These are phyloP conservation scores for Neotoxoptera formosana DNA, from an alignment of 1,140 invertebrate species.

Conservation along the genomic window DNA sequence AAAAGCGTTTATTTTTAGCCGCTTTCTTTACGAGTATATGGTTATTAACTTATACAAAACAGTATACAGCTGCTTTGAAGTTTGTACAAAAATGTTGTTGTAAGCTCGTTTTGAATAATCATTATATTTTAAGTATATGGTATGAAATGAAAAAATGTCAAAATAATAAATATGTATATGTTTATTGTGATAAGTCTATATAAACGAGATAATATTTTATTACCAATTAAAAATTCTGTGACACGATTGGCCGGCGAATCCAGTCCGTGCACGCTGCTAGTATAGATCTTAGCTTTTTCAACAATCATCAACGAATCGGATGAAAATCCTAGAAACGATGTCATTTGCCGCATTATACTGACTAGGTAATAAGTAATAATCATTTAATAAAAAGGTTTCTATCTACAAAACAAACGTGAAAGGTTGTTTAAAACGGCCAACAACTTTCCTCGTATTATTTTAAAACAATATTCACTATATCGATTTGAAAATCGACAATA, in stretches of 20 bases:
- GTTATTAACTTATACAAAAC: neutral
- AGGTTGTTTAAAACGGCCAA: too few species aligned
- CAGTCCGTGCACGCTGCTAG: neutral
- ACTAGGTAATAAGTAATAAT: too few species aligned
- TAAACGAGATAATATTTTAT: neutral
- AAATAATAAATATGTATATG: too few species aligned
- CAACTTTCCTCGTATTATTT: neutral
- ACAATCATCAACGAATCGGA: neutral
- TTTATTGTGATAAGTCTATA: neutral
- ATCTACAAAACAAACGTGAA: neutral
- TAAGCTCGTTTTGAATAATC: neutral
- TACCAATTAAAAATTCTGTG: slow-evolving; percentile 49
- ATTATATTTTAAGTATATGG: neutral
- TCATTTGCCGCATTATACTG: too few species aligned
- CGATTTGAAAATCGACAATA: neutral
- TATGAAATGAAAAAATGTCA: neutral
- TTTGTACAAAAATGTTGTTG: neutral
- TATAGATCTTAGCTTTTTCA: slow-evolving; percentile 48
- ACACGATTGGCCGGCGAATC: neutral
- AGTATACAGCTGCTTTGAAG: too few species aligned
- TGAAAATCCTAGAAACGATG: neutral
- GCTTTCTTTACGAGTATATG: neutral
- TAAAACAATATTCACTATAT: too few species aligned
- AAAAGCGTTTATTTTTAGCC: neutral
- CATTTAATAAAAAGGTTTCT: neutral